Conservation (phyloP, 2,888 invertebrate genomes). For the Toxonevra muliebris region DNA sequence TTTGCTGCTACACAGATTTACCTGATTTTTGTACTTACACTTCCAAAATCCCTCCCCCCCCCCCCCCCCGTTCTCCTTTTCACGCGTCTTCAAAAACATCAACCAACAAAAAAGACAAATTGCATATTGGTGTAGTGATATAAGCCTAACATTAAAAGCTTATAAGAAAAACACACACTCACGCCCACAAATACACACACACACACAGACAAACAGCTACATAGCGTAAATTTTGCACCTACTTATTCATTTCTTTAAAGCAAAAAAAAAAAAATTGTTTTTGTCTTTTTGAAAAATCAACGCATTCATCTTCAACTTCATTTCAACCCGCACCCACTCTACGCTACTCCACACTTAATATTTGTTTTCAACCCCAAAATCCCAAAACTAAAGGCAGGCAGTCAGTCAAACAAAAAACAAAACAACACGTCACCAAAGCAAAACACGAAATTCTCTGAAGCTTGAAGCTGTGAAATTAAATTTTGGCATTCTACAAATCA, state of each 20-base stretch:
- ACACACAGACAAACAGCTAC: no score
- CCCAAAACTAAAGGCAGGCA: slow-evolving; percentile 19
- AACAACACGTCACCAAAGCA: no score
- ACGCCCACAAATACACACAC: no score
- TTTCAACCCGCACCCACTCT: slow-evolving; percentile 8
- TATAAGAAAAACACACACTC: slow-evolving; percentile 16
- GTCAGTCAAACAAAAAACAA: no score
- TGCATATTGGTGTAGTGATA: slow-evolving; percentile 53
- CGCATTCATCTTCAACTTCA: slow-evolving; percentile 5
- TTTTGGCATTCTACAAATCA: slow-evolving; percentile 43
- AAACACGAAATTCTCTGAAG: slow-evolving; percentile 3
- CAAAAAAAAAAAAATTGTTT: background rate
- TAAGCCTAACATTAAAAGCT: slow-evolving; percentile 1
- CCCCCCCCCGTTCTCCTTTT: background rate
- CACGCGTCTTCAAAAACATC: slow-evolving; percentile 31
- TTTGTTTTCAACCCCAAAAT: slow-evolving; percentile 19
- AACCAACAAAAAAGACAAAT: slow-evolving; percentile 48
- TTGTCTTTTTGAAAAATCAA: background rate
- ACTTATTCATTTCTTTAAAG: slow-evolving; percentile 17
- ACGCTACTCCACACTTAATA: background rate
- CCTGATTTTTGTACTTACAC: background rate
- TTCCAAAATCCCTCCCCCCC: background rate
- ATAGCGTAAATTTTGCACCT: slow-evolving; percentile 36
- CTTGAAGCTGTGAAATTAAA: slow-evolving; percentile 41
- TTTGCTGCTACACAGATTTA: background rate